Base-by-base conservation (phyloP, 2,797 vertebrate genomes). In the Ctenopoma multispine region DNA sequence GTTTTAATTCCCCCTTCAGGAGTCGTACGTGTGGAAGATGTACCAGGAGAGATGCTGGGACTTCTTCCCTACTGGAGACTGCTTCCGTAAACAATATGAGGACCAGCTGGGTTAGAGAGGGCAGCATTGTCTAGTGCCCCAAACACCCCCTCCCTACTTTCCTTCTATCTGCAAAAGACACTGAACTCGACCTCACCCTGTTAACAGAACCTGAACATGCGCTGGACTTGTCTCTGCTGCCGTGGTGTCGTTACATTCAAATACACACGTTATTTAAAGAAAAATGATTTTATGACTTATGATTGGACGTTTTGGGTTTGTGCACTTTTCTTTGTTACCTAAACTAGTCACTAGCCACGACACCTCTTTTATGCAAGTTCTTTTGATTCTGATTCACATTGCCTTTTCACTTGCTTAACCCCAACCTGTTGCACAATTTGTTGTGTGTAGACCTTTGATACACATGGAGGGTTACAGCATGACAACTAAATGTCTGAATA, bases 41-140 rank as follows among this genome's bases (percentile, higher is more conserved):
- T 99, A 99, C 90, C 98, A 99, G 90, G 97, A 98, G 92, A 93
- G 98, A 89, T 99, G 98, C 38, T 99, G 98, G 98, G 98, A 99
- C 88, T 99, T 99, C 83, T 99, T 98, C 93, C 97, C 98, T 1
- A 97, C 96, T 9, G 97, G 97, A 51, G 98, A 99, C 91, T 99
- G 98, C 87, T 99, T 99, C 94, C 95, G 97, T 31, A 99, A 99
- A 88, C 97, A 99, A 80, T 99, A 99, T 0, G 97, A 99, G 93
- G 98, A 99, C 94, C 97, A 95, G 92, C 87, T 98, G 89, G 96
- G 97, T 83, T 99, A 96, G 87, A 87, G 72, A 23, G 65, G 79
- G 68, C 29, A 1, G n/a, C 58, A 31, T 21, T 17, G 29, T 23
- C 57, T 4, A 4, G 24, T 20, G 48, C 66, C 64, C 76, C 36